Evolutionary conservation across 2,797 vertebrate genomes (phyloP), one percentile per base, ranked within the genome.

Genomic region (Silurus lanzhouensis): DNA sequence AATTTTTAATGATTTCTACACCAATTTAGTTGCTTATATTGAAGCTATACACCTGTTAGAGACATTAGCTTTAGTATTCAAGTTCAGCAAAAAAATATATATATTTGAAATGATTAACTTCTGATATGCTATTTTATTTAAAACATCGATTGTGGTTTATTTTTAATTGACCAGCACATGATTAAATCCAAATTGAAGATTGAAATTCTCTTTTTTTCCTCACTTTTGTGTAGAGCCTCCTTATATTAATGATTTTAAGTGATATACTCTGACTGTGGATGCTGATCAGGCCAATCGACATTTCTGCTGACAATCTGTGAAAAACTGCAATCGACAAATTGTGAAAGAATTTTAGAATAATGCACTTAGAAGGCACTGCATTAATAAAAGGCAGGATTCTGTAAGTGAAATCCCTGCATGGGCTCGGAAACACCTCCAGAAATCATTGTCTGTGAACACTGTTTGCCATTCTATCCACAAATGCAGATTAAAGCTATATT

Each of bases 241-340:
- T 78, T 61, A 12, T 61, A 44, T 2, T 60, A 27, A 27, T 78
- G 57, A 78, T 46, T 44, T 63, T 38, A 46, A 79, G 15, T 38
- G 58, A 44, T 20, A 63, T 79, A 61, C 20, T 63, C 31, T 63
- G 57, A 22, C 57, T 46, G 31, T n/a, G 12, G 31, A 44, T 5
- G 75, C 13, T 25, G 60, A 64, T 66, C 44, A 52, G 44, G 15
- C 38, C 14, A 61, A 13, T 15, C 46, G 12, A 1, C 22, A 12
- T 64, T 46, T 46, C 58, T 80, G 77, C 58, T 63, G 77, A 79
- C 31, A 78, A 55, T 38, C 38, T 38, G 38, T 38, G 38, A 38
- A 38, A 38, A 38, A 38, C 38, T 38, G 38, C 38, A 38, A n/a
- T 38, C 31, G 2, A 38, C 31, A 38, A 38, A 38, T 38, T 38